A percentile compares a stretch with the other conserved stretches of the same genome.
These are phyloP conservation scores for Agrotis segetum DNA, from an alignment of 2,888 invertebrate species.

Conservation along the genomic window DNA sequence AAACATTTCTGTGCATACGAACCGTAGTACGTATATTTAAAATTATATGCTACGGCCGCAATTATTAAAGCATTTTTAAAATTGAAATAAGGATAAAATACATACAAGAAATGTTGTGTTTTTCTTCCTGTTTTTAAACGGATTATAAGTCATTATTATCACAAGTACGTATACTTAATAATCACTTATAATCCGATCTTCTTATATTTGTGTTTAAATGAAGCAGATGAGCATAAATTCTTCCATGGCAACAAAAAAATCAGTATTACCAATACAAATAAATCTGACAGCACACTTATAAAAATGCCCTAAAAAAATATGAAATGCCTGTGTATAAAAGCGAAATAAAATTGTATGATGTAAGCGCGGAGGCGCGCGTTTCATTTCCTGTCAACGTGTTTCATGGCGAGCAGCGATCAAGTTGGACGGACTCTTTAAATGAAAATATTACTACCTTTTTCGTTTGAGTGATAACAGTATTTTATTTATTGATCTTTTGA, in stretches of 20 bases:
- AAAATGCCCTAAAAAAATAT: constrained; percentile 38
- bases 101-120: too few relatives aligned
- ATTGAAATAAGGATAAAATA: too few relatives aligned
- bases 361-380: constrained; percentile 49
- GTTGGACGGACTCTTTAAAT: constrained; percentile 51
- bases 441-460: constrained; percentile 45
- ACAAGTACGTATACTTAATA: too few relatives aligned
- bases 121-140: too few relatives aligned
- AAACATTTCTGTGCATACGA: too few relatives aligned
- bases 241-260: neutral
- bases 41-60: too few relatives aligned
- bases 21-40: too few relatives aligned
- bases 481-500: constrained; percentile 24
- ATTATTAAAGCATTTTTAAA: too few relatives aligned
- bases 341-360: constrained; percentile 26
- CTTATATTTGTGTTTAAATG: too few relatives aligned
- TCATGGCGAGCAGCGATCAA: constrained; percentile 49
- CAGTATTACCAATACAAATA: constrained; percentile 10
- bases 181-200: too few relatives aligned
- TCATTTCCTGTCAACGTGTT: constrained; percentile 70
- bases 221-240: too few relatives aligned
- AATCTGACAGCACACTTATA: constrained; percentile 12
- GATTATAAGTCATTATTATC: too few relatives aligned
- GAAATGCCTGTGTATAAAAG: constrained; percentile 33
- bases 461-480: constrained; percentile 30